Conservation (phyloP, 2,113 vertebrate genomes). For the Lamprotornis superbus region DNA sequence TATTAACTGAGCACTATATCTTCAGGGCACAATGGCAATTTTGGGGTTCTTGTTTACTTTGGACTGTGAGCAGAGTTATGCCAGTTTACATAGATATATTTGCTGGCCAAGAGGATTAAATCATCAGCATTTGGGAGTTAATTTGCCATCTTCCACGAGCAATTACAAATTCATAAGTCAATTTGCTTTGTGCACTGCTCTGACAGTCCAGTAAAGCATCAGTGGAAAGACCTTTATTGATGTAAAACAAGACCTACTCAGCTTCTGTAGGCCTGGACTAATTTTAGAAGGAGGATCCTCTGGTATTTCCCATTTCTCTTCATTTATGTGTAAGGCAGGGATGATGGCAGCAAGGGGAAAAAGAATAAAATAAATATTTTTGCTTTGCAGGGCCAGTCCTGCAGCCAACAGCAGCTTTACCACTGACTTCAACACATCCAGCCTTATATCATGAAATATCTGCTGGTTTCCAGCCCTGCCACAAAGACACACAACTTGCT, state of each 20-base stretch:
- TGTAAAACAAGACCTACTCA: not conserved
- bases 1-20: not conserved
- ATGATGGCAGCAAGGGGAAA: not conserved
- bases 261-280: not conserved
- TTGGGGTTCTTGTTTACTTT: not conserved
- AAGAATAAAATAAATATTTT: not conserved
- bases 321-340: not conserved
- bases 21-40: not conserved
- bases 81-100: not conserved
- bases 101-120: not conserved
- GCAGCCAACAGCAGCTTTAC: not conserved
- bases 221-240: not conserved
- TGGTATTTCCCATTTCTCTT: not conserved
- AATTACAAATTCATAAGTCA: not conserved
- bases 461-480: constrained; percentile 3
- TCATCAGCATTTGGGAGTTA: not conserved
- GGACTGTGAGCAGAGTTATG: not conserved
- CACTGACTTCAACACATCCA: not conserved
- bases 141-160: not conserved
- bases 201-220: not conserved
- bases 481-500: not conserved
- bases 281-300: not conserved
- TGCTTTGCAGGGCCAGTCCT: not conserved
- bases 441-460: not conserved
- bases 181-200: not conserved